Evolutionary conservation across 2,113 vertebrate genomes (phyloP).

Genomic region (Anthoscopus minutus): DNA sequence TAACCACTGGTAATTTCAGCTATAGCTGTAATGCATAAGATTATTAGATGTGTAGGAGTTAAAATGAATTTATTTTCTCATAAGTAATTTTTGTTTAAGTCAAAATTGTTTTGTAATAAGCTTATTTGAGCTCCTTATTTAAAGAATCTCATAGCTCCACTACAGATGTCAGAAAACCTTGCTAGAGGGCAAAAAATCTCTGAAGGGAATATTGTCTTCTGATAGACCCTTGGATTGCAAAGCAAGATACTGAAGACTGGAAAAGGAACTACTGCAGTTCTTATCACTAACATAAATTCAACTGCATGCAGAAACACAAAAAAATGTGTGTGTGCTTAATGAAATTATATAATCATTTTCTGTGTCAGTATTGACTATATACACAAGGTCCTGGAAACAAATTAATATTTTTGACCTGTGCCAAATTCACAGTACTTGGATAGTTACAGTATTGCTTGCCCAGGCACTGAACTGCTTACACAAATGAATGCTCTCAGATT

Average conservation of each 20-base stretch:
- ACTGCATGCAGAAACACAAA: neutral
- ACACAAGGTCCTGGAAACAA: neutral
- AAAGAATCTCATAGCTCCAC: constrained; percentile 26
- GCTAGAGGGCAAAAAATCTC: constrained; percentile 20
- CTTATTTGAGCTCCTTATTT: neutral
- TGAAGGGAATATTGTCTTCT: neutral
- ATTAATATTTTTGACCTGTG: neutral
- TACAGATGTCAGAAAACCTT: constrained; percentile 34
- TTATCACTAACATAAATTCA: neutral
- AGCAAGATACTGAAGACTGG: neutral
- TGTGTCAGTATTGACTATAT: neutral
- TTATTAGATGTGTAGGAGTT: neutral
- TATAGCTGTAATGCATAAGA: neutral
- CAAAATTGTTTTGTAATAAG: neutral
- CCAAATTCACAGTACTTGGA: neutral
- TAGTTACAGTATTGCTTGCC: neutral
- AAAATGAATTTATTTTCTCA: neutral
- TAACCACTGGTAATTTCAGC: neutral
- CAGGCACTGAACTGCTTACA: neutral
- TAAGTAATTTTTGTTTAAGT: neutral
- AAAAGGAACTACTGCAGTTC: neutral
- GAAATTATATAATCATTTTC: neutral
- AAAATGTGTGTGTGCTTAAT: neutral
- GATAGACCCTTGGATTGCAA: neutral
- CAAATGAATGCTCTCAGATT: neutral